Evolutionary conservation across 1,140 invertebrate species (phyloP), one percentile per base, ranked within the genome.

Genomic region (Saccostrea cuccullata): DNA sequence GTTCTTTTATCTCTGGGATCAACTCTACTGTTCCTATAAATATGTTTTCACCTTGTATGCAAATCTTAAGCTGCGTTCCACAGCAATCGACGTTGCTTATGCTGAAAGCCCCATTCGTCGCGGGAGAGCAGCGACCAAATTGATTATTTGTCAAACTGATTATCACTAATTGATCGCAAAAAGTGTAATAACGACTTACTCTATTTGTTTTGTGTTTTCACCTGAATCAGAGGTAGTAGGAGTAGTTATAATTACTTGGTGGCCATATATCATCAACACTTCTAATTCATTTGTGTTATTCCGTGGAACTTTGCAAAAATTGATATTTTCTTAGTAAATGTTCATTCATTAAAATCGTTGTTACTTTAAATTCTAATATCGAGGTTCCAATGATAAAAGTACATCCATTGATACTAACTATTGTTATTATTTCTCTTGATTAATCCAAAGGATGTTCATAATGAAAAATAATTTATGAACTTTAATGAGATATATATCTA

Each of bases 161-260:
- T 77, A n/a, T 77, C 26, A 30, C 26, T 0, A 13, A 77, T 77
- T 77, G 70, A 77, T 77, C 26, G 70, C 23, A 26, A 36, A 47
- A 77, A 36, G 70, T 77, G 70, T 77, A 77, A 77, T 77, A 77
- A 77, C 13, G 26, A 77, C 70, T 77, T 77, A 77, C 26, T 77
- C 15, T 64, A 64, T 20, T 64, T 64, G 70, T 77, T 77, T 77
- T 30, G 70, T 36, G 26, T 17, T 77, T 77, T 77, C 26, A 30
- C 70, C 60, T 77, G 70, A 77, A 30, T 77, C 30, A 36, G 15
- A 15, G n/a, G 23, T 30, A 12, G 70, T 77, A 77, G 70, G 70
- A 77, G 70, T 77, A 77, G 15, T 9, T 30, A 30, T 77, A 15
- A 77, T 77, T 77, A 36, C 70, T 64, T 36, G 23, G 8, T 12